Percentiles rank a stretch among this genome's conserved stretches.
These are phyloP conservation scores for Rhinolophus sinicus DNA, from an alignment of 2,113 vertebrate genomes.

Conservation along the genomic window DNA sequence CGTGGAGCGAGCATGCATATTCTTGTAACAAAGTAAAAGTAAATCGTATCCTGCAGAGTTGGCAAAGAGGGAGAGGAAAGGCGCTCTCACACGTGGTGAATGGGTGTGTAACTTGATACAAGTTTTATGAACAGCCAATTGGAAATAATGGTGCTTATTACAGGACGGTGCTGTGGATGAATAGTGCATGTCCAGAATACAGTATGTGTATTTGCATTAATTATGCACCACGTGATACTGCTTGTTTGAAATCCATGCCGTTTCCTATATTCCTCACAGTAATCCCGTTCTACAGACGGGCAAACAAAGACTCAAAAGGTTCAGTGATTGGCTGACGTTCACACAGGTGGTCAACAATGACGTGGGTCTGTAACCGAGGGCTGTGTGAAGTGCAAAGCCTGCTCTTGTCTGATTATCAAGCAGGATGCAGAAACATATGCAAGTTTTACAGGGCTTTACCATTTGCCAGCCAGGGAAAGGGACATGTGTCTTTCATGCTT, in stretches of 20 bases:
- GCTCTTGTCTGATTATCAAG: background rate
- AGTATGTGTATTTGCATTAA: background rate
- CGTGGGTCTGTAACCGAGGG: background rate
- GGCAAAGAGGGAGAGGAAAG: background rate
- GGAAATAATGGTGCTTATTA: background rate
- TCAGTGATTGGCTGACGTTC: background rate
- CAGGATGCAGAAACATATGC: background rate
- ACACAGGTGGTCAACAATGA: accelerated
- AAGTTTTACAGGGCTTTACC: background rate
- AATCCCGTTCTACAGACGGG: background rate
- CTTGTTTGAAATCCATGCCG: background rate
- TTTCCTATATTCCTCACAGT: background rate
- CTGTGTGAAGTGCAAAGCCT: background rate
- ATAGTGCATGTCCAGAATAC: background rate
- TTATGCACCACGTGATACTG: background rate
- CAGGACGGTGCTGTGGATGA: background rate
- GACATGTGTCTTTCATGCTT: background rate
- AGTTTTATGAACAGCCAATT: background rate
- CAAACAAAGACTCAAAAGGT: background rate
- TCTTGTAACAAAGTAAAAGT: background rate
- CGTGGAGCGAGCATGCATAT: background rate
- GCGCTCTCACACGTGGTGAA: background rate
- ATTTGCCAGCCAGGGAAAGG: background rate
- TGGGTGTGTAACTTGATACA: background rate
- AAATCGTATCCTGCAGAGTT: background rate